phyloP scores from a whole-genome alignment of 2,113 vertebrate genomes.

The Solenodon paradoxus region DNA sequence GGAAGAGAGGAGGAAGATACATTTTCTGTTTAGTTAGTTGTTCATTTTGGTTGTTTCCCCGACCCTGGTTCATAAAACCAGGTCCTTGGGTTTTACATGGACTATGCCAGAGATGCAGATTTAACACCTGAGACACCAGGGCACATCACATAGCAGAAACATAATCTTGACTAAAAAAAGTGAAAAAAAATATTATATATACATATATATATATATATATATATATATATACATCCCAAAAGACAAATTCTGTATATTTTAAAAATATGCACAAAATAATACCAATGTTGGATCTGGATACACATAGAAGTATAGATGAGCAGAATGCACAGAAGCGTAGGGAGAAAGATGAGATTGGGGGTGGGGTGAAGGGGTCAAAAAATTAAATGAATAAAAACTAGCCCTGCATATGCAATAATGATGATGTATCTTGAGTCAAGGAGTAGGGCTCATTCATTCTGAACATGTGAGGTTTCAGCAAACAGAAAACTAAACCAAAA shows the following conservation, averaged over 20 bases:
- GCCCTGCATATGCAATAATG: background rate
- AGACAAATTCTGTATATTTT: background rate
- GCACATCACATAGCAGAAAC: no score
- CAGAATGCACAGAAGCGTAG: background rate
- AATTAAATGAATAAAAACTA: background rate
- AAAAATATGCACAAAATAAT: background rate
- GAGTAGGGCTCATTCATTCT: background rate
- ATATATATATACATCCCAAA: background rate
- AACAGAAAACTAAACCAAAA: slow-evolving; percentile 39
- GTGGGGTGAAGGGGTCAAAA: background rate
- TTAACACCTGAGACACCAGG: no score
- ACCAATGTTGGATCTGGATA: background rate
- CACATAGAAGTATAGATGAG: background rate
- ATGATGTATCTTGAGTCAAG: background rate
- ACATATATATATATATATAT: no score
- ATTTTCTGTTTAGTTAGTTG: no score
- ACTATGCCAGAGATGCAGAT: no score
- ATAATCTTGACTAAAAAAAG: background rate
- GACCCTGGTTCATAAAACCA: no score
- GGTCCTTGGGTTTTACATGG: no score
- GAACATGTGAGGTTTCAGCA: background rate
- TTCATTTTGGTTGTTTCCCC: no score
- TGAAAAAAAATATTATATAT: background rate
- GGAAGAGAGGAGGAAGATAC: no score
- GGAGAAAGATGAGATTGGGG: background rate